phyloP scores from a whole-genome alignment of 2,797 vertebrate genomes.

The Serranus cabrilla region DNA sequence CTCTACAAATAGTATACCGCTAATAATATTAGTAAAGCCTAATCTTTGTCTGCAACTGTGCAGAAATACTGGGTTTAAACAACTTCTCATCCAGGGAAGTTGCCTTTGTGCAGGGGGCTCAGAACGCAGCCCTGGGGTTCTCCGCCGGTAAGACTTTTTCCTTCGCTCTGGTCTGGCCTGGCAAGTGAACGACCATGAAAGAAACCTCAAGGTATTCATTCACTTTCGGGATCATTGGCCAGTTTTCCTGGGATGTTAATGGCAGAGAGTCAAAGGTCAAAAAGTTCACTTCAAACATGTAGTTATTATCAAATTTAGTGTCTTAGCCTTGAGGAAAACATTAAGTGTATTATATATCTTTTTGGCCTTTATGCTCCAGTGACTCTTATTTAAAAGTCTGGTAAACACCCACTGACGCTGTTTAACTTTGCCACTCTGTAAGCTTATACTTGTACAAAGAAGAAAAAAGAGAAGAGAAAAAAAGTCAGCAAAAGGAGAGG shows the following conservation, averaged over 20 bases:
- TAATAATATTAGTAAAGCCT: too few species aligned
- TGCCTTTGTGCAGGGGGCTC: too few species aligned
- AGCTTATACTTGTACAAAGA: background rate
- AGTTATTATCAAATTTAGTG: background rate
- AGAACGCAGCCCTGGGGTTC: too few species aligned
- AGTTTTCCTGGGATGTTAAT: conserved; percentile 16
- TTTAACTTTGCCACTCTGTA: conserved; percentile 26
- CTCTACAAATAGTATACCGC: too few species aligned
- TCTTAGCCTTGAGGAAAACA: background rate
- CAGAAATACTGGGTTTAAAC: too few species aligned
- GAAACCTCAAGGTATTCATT: conserved; percentile 1
- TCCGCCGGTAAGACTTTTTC: background rate
- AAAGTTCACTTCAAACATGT: background rate
- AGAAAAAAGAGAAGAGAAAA: background rate
- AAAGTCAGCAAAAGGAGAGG: background rate
- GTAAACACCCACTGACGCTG: background rate
- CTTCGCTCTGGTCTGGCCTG: background rate
- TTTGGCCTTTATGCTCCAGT: background rate
- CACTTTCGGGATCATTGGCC: background rate
- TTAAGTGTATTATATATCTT: background rate
- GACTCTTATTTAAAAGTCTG: background rate
- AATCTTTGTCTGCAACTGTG: too few species aligned
- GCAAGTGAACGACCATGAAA: background rate
- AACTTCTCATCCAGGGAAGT: too few species aligned
- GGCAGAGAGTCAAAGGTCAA: background rate